Evolutionary conservation across 2,888 invertebrate genomes (phyloP).

Genomic region (Melanotus villosus): DNA sequence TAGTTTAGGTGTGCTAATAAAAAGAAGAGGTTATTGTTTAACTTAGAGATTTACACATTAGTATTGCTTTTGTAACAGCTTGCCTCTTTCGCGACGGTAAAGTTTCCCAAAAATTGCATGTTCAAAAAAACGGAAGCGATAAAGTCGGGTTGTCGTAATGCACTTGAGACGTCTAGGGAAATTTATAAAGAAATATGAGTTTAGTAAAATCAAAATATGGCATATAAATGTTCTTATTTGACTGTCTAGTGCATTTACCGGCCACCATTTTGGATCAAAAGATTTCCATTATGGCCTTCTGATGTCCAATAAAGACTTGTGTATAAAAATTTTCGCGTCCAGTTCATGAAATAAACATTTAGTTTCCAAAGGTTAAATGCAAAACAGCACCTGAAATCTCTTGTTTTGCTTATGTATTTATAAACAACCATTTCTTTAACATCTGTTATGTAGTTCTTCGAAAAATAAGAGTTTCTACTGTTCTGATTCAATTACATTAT

Average conservation of each 20-base stretch:
- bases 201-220: slow-evolving; percentile 45
- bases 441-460: too few relatives aligned
- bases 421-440: too few relatives aligned
- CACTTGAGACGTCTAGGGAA: slow-evolving; percentile 22
- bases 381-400: slow-evolving; percentile 4
- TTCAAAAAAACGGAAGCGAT: neutral
- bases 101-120: neutral
- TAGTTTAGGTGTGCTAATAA: slow-evolving; percentile 45
- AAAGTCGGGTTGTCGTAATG: slow-evolving; percentile 9
- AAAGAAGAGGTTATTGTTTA: slow-evolving; percentile 15
- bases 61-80: too few relatives aligned
- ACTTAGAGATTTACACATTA: slow-evolving; percentile 28
- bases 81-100: too few relatives aligned
- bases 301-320: slow-evolving; percentile 45
- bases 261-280: slow-evolving; percentile 45
- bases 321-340: slow-evolving; percentile 43
- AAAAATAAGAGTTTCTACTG: too few relatives aligned
- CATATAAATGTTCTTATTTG: slow-evolving; percentile 44
- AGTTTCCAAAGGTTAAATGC: slow-evolving; percentile 15
- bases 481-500: too few relatives aligned
- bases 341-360: slow-evolving; percentile 45
- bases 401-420: too few relatives aligned
- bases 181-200: slow-evolving; percentile 25
- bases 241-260: slow-evolving; percentile 30
- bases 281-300: slow-evolving; percentile 43